A percentile compares a stretch with the other conserved stretches of the same genome.
Evolutionary conservation across 2,113 vertebrate species (phyloP).

Genomic region (Columba janthina): DNA sequence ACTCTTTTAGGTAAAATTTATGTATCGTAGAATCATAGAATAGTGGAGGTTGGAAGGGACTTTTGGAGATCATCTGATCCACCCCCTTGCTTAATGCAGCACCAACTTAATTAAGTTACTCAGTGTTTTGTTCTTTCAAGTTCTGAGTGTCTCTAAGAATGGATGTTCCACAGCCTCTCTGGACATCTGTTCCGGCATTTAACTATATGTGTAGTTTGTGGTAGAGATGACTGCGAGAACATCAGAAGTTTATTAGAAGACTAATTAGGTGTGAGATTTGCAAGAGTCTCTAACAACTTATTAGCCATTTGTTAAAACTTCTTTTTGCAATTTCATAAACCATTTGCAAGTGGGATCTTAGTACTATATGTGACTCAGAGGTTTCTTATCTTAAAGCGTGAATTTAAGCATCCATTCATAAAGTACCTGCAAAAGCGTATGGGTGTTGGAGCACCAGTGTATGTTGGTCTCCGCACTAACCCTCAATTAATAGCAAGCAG

Average conservation of each 20-base stretch:
- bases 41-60: neutral
- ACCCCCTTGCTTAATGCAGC: neutral
- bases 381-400: neutral
- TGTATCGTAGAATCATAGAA: neutral
- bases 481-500: constrained; percentile 21
- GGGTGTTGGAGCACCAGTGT: neutral
- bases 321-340: neutral
- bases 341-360: neutral
- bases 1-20: neutral
- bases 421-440: constrained; percentile 1
- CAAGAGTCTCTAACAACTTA: neutral
- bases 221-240: neutral
- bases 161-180: neutral
- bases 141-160: neutral
- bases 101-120: neutral
- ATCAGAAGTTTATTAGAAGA: neutral
- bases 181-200: neutral
- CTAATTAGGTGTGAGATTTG: neutral
- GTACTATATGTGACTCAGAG: neutral
- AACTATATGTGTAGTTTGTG: neutral
- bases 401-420: constrained; percentile 14
- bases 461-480: neutral
- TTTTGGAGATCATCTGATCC: neutral
- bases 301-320: neutral
- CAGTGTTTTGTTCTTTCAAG: neutral